Evolutionary conservation across 2,797 vertebrate genomes (phyloP), one percentile per base, ranked within the genome.

Genomic region (Bovichtus variegatus): DNA sequence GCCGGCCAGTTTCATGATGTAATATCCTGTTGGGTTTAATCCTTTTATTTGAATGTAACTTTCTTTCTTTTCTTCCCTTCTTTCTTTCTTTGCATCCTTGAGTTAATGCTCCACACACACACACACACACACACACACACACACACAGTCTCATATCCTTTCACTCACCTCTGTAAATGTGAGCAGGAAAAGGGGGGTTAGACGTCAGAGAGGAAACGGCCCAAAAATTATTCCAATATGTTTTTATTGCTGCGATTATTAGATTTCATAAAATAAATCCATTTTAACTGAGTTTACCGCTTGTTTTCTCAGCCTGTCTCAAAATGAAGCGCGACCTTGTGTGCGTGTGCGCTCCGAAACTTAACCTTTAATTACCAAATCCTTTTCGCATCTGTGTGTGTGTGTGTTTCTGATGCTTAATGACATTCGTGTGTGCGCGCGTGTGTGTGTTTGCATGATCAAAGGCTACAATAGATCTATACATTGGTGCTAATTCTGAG

Each of bases 181-280:
- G 18, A 80, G 66, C 74, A 62, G 79, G 76, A 84, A 80, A 68
- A 65, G 65, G 51, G 53, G 78, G 50, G 9, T 53, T n/a, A 76
- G 72, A 83, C 67, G 76, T 89, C 83, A 83, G 34, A 74, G 84
- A 89, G 89, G 86, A 93, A 92, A 92, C 70, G 61, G 85, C 88
- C 82, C 84, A 78, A 91, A 91, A 78, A 62, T 90, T 85, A 84
- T 87, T 91, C 80, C 89, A 88, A 71, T 80, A 80, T 70, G 51
- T 72, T 94, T 94, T 93, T 91, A 94, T 90, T 90, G 89, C 76
- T 31, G 74, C 66, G 87, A 93, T 95, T 93, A 93, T 92, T 92
- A 88, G 84, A 87, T 93, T 94, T 93, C 78, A 90, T 92, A 86
- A 94, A 92, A 90, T 88, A 88, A 93, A 94, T 92, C 85, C 76